Evolutionary conservation across 2,113 vertebrate species (phyloP).

Genomic region (Cisticola juncidis): DNA sequence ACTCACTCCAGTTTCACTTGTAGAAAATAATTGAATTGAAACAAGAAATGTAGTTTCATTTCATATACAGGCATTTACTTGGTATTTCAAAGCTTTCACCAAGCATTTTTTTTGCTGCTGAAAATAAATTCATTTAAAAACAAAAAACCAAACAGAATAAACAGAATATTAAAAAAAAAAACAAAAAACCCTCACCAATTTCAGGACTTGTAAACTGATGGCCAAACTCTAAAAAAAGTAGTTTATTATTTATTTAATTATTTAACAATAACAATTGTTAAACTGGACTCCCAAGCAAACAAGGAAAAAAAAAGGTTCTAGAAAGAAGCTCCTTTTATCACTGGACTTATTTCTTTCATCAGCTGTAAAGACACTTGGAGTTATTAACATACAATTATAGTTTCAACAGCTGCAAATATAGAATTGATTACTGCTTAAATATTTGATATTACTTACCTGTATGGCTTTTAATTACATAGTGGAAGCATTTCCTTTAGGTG

Average conservation of each 20-base stretch:
- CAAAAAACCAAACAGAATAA: not conserved
- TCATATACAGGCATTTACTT: not conserved
- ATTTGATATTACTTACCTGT: constrained; percentile 31
- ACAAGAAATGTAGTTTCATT: not conserved
- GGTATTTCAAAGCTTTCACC: not conserved
- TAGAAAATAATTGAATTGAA: not conserved
- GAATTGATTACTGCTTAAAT: constrained; percentile 58
- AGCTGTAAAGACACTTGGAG: not conserved
- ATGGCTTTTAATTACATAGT: constrained; percentile 7
- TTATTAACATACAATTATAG: constrained; percentile 17
- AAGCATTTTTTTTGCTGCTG: not conserved
- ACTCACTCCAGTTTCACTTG: not conserved
- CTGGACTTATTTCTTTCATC: constrained; percentile 12
- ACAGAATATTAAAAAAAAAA: no score
- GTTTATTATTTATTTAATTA: no score
- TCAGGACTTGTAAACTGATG: not conserved
- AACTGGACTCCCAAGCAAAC: not conserved
- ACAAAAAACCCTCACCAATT: rapidly evolving
- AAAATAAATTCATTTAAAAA: not conserved
- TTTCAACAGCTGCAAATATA: constrained; percentile 36
- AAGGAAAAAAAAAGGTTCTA: not conserved
- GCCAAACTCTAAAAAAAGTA: not conserved
- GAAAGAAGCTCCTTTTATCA: not conserved
- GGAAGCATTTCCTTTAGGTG: not conserved
- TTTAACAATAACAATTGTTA: not conserved